Base-by-base conservation (phyloP, 2,888 invertebrate species). In the Amphipoea oculea region DNA sequence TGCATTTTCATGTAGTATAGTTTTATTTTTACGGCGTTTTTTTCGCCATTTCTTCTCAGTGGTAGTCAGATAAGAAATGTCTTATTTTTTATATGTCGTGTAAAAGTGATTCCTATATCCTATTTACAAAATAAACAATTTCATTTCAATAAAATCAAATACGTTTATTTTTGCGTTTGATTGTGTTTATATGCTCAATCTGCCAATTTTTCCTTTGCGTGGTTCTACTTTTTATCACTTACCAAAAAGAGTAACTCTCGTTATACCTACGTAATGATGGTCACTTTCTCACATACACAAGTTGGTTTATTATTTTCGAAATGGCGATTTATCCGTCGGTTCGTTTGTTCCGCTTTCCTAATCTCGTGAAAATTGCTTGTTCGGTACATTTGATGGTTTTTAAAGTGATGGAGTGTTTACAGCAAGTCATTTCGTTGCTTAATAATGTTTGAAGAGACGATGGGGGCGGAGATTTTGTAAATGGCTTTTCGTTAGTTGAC, bases 321-420 rank as follows among this genome's bases (percentile, higher is more conserved):
- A 90, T 89, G 86, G 86, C 79, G 84, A 89, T 90, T 89, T 85
- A 88, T 88, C 88, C 73, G 91, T 88, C 88, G 88, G 87, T 89
- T 91, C 88, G 88, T 91, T 91, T 91, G 94, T 94, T 94, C 93
- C 95, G 94, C 95, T 95, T 95, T 95, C 92, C 92, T 94, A 90
- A 90, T 89, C 91, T 90, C 80, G 89, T 91, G 88, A 89, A 90
- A 90, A 90, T 91, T 80, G 86, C 88, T 90, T 83, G 89, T 87
- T 87, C 84, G 85, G 83, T 85, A 81, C 81, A 36, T 86, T 90
- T 91, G 83, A 86, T 88, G 81, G 87, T 86, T 86, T 81, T 78
- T 75, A 73, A 82, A 75, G 78, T 73, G 73, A 81, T 71, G 51
- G n/a, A 76, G 75, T 73, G 57, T 67, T 76, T 75, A 68, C 68